Evolutionary conservation across 2,888 invertebrate genomes (phyloP).

Genomic region (Mythimna loreyi): DNA sequence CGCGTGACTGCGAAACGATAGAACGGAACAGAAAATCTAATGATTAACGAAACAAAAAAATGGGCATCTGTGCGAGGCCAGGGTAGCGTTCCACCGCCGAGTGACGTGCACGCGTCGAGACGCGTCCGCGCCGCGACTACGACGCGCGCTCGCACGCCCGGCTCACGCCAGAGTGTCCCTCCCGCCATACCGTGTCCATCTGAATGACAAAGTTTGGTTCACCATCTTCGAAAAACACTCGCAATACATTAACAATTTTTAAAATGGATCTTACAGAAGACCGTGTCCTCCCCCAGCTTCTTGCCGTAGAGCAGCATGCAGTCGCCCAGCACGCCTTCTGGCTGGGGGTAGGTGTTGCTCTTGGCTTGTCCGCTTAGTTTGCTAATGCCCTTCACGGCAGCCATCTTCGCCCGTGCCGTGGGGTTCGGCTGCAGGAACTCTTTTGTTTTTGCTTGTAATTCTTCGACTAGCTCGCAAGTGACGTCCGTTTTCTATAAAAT

Average conservation of each 20-base stretch:
- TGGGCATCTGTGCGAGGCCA: slow-evolving; percentile 54
- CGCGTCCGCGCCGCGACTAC: slow-evolving; percentile 33
- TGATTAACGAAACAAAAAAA: slow-evolving; percentile 41
- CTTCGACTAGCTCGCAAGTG: slow-evolving; percentile 98
- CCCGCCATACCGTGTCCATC: slow-evolving; percentile 60
- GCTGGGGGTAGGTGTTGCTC: slow-evolving; percentile 99
- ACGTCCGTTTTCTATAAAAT: slow-evolving; percentile 98
- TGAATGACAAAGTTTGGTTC: slow-evolving; percentile 49
- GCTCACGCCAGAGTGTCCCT: slow-evolving; percentile 41
- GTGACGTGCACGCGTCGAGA: slow-evolving; percentile 51
- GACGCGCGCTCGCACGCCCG: slow-evolving; percentile 41
- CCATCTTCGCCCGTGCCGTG: slow-evolving; percentile 98
- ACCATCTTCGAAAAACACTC: slow-evolving; percentile 49
- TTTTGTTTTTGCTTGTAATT: slow-evolving; percentile 98
- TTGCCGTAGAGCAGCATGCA: slow-evolving; percentile 98
- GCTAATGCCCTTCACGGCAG: slow-evolving; percentile 98
- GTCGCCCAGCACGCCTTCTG: slow-evolving; percentile 99
- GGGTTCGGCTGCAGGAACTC: slow-evolving; percentile 99
- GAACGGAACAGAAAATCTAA: slow-evolving; percentile 52
- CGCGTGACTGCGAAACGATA: slow-evolving; percentile 55
- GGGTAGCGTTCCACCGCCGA: slow-evolving; percentile 50
- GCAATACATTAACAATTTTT: slow-evolving; percentile 13
- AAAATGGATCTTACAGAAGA: slow-evolving; percentile 93
- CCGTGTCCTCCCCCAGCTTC: slow-evolving; percentile 98
- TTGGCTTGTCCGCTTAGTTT: slow-evolving; percentile 99